Base-by-base conservation (phyloP, 1,140 invertebrate species). In the Piezodorus guildinii region DNA sequence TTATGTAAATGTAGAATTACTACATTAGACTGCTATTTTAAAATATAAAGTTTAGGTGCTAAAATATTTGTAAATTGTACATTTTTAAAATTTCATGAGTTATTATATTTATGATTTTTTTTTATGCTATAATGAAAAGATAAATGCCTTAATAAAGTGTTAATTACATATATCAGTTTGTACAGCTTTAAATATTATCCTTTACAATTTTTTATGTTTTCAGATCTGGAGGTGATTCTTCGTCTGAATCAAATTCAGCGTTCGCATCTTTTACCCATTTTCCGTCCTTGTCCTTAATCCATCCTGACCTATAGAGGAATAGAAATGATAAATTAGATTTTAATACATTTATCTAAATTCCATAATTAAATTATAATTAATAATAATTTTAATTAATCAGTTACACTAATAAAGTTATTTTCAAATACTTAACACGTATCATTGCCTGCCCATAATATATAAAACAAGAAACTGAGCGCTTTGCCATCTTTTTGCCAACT, bases 1-100 rank as follows among this genome's bases (percentile, higher is more conserved):
- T n/a, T 19, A 19, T 10, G 5, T 49, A 19, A 49, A 49, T 49
- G 46, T 19, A 19, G 46, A 19, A 49, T 49, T 19, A 49, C 46
- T 21, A 56, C 23, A 56, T 56, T 56, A 56, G 52, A 56, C 52
- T 56, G 23, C 52, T 56, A 25, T 56, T 56, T 56, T 56, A 56
- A 21, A 56, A 23, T 21, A 56, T 23, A 27, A 23, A 23, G 52
- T 56, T 49, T 56, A 56, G 52, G 52, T 56, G 52, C 52, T 23
- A 56, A 23, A 56, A 56, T 6, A 23, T 56, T 56, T 56, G 52
- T 56, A 56, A 23, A 23, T 23, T 56, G 52, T 56, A 21, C 23
- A 23, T 56, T 16, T 25, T 23, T 21, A 27, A 25, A 56, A 56
- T 23, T 25, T 23, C 15, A 56, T 25, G 23, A 49, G 14, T 15